Evolutionary conservation across 1,140 invertebrate genomes (phyloP), one percentile per base, ranked within the genome.

Genomic region (Lepidurus packardi): DNA sequence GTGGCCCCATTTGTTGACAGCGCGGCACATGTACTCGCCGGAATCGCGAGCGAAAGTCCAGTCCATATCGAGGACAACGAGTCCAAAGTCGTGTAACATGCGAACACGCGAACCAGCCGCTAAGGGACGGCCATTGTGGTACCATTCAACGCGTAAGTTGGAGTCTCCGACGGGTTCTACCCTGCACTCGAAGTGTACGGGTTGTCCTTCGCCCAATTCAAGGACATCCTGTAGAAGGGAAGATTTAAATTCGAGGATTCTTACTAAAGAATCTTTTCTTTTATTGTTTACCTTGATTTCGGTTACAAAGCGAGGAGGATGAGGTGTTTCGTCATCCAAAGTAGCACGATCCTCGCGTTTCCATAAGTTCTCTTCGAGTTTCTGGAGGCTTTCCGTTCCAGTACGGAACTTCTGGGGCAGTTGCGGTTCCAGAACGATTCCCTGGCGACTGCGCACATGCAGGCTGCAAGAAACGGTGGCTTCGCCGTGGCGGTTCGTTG

Each of bases 141-240:
- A 96, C 95, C 96, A 98, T 84, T 97, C 94, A 80, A 97, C 94
- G 53, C 92, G 88, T 92, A 96, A 94, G 1, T 91, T 90, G 9
- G 93, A 88, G 86, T 97, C 94, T 77, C 91, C 91, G 1, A 92
- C 90, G 8, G 94, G 94, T 83, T 96, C 94, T 0, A 97, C 92
- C 65, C 93, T 89, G 82, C 94, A 95, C 82, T 97, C 95, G 81
- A 97, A 97, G 85, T 97, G 94, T 82, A 93, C 92, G 3, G 94
- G 89, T 79, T 92, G 92, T 53, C 93, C 92, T 89, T 98, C 96
- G 78, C 90, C 89, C 0, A 95, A 89, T 84, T 96, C 93, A 73
- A 94, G 84, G 80, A 92, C 90, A 80, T 94, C 91, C 84, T 65
- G 34, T 93, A 77, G 76, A 83, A 80, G 21, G 21, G 21, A 65